Percentiles rank a stretch among this genome's conserved stretches.
These are phyloP conservation scores for Halisarca cf. caerulea DNA, from an alignment of 37 sponge, comb jelly and placozoan species.

Conservation along the genomic window DNA sequence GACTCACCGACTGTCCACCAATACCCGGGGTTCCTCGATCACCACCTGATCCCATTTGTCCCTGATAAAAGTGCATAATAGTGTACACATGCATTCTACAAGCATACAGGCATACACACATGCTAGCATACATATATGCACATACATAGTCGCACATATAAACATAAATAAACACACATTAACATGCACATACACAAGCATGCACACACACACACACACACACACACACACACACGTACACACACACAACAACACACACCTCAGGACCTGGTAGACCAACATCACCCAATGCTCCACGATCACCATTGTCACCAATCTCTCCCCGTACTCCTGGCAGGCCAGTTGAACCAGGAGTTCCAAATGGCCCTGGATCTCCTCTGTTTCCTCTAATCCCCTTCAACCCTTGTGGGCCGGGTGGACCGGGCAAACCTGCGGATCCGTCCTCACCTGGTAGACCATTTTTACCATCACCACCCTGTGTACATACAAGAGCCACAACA, in stretches of 20 bases:
- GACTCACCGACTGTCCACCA: slow-evolving; percentile 17
- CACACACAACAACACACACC: background rate
- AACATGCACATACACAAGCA: background rate
- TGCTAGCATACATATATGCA: background rate
- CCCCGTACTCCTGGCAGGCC: background rate
- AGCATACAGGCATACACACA: background rate
- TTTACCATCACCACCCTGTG: slow-evolving; percentile 7
- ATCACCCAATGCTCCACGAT: background rate
- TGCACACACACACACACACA: background rate
- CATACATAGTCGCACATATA: background rate
- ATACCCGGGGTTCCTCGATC: background rate
- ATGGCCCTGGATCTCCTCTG: slow-evolving; percentile 3
- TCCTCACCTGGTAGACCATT: slow-evolving; percentile 14
- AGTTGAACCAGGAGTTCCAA: background rate
- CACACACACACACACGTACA: too few relatives aligned
- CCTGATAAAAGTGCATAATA: background rate
- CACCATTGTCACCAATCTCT: slow-evolving; percentile 7
- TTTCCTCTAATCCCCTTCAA: background rate
- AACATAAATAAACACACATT: background rate
- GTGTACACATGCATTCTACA: background rate
- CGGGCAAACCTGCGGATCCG: background rate
- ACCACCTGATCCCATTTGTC: background rate
- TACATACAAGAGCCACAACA: too few relatives aligned
- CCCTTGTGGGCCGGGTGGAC: background rate
- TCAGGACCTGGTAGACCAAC: slow-evolving; percentile 8